These are phyloP conservation scores for Branchinecta sandiegonensis DNA, from an alignment of 2,888 invertebrate species.

Conservation along the genomic window DNA sequence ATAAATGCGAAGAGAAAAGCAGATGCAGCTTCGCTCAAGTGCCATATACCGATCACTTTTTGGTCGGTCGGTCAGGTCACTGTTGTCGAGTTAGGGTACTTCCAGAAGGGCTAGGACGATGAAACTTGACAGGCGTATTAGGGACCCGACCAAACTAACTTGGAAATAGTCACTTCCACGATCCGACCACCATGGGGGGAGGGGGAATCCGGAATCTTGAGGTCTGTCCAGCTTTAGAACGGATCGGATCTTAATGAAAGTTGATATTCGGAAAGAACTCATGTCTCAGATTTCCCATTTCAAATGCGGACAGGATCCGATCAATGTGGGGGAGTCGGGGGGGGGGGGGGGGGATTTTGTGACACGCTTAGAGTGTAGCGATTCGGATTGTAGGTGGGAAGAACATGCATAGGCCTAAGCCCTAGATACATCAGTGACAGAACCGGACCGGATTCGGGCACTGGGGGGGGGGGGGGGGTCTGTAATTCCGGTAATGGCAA, in stretches of 20 bases:
- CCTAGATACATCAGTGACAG: not conserved
- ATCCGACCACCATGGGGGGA: conserved; percentile 7
- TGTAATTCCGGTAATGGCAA: no score
- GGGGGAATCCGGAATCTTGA: not conserved
- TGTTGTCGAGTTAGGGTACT: no score
- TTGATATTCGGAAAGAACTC: not conserved
- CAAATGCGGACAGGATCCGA: not conserved
- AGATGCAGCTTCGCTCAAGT: no score
- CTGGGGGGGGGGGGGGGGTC: no score
- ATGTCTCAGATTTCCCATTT: not conserved
- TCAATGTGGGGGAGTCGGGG: not conserved
- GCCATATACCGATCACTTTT: no score
- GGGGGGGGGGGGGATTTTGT: not conserved
- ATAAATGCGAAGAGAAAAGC: no score
- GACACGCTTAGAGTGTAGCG: not conserved
- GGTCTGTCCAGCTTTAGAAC: not conserved
- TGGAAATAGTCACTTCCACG: not conserved
- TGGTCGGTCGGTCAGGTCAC: no score
- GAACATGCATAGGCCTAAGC: not conserved
- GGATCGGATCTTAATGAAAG: not conserved
- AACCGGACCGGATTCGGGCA: not conserved
- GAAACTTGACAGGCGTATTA: not conserved
- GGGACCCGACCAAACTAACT: not conserved
- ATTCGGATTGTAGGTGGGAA: not conserved
- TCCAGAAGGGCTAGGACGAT: no score